These are phyloP conservation scores for Mola mola DNA, from an alignment of 2,113 vertebrate genomes.

Conservation along the genomic window DNA sequence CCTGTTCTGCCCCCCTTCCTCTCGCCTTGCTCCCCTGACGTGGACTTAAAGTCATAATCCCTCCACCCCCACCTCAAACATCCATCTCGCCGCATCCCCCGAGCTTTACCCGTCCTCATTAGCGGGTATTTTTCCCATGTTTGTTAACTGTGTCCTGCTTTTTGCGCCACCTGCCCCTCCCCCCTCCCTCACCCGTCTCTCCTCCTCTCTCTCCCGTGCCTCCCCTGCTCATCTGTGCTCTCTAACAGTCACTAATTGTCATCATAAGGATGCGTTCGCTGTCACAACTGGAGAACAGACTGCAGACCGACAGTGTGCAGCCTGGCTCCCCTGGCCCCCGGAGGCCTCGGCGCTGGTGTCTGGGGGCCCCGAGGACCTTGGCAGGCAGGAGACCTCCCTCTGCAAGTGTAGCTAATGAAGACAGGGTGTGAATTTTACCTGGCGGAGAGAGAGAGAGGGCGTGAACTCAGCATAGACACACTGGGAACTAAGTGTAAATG, in stretches of 20 bases:
- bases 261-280: slow-evolving; percentile 83
- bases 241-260: slow-evolving; percentile 84
- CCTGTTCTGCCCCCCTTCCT: slow-evolving; percentile 2
- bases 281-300: slow-evolving; percentile 86
- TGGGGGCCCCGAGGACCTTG: slow-evolving; percentile 55
- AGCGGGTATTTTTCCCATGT: slow-evolving; percentile 79
- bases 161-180: slow-evolving; percentile 71
- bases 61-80: slow-evolving; percentile 34
- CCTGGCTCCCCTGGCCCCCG: slow-evolving; percentile 74
- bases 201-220: slow-evolving; percentile 14
- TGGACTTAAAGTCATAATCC: slow-evolving; percentile 60
- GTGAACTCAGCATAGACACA: slow-evolving; percentile 54
- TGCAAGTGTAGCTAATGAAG: slow-evolving; percentile 81
- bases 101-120: slow-evolving; percentile 80
- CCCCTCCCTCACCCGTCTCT: not conserved
- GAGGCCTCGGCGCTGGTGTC: slow-evolving; percentile 63
- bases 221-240: slow-evolving; percentile 74
- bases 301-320: slow-evolving; percentile 79
- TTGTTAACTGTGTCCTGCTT: slow-evolving; percentile 82
- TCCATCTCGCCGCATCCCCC: slow-evolving; percentile 56
- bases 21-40: slow-evolving; percentile 39
- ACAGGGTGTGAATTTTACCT: slow-evolving; percentile 62
- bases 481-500: slow-evolving; percentile 61
- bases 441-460: slow-evolving; percentile 29
- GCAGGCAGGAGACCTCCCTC: slow-evolving; percentile 64